Evolutionary conservation across 2,888 invertebrate species (phyloP).

Genomic region (Limnephilus marmoratus): DNA sequence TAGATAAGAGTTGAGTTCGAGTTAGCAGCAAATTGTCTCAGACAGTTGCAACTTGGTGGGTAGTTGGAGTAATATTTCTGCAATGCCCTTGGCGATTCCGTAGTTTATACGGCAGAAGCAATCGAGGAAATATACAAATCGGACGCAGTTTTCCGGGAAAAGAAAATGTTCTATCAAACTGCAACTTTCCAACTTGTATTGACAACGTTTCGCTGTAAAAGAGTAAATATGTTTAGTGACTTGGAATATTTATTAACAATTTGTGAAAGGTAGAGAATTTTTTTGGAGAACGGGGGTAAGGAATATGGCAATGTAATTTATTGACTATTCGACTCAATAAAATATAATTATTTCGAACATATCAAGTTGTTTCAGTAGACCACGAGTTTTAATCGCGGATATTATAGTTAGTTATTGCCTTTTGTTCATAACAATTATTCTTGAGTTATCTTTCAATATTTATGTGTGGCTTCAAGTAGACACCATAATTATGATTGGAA

Average conservation of each 20-base stretch:
- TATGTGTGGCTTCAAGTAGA: too few species aligned
- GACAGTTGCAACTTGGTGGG: not conserved
- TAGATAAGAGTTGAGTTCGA: not conserved
- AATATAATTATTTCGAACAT: too few species aligned
- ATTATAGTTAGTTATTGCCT: too few species aligned
- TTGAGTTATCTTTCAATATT: too few species aligned
- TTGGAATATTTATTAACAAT: not conserved
- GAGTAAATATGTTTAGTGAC: not conserved
- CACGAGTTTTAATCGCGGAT: too few species aligned
- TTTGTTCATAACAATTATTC: too few species aligned
- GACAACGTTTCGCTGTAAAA: not conserved
- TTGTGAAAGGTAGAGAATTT: not conserved
- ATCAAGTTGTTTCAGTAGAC: too few species aligned
- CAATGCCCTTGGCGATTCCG: slow-evolving; percentile 2
- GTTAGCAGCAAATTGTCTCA: not conserved
- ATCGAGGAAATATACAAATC: slow-evolving; percentile 5
- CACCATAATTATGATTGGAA: too few species aligned
- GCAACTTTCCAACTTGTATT: not conserved
- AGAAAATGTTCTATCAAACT: not conserved
- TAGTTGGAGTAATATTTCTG: not conserved
- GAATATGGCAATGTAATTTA: too few species aligned
- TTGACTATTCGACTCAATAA: too few species aligned
- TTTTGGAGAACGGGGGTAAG: too few species aligned
- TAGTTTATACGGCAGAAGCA: not conserved
- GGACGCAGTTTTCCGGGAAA: not conserved